These are phyloP conservation scores for Drosophila barbarae DNA, from an alignment of 2,888 invertebrate genomes.

Conservation along the genomic window DNA sequence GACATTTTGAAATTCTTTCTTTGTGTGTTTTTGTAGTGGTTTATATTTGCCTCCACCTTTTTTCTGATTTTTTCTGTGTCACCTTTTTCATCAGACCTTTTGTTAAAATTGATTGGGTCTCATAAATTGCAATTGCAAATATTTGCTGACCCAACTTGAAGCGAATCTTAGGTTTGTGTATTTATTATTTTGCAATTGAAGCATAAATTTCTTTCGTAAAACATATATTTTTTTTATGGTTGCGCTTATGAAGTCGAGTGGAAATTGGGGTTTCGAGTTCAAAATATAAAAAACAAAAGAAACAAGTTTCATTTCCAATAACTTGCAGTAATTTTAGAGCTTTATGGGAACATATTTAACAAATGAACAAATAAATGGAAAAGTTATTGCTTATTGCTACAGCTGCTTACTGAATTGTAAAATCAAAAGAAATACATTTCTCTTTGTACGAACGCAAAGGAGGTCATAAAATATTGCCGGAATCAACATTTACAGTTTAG, in stretches of 20 bases:
- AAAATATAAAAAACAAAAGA: not conserved
- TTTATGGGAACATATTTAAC: constrained; percentile 5
- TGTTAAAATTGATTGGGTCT: constrained; percentile 23
- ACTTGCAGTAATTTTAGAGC: not conserved
- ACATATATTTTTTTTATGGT: constrained; percentile 6
- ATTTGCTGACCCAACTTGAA: constrained; percentile 6
- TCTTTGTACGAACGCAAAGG: constrained; percentile 1
- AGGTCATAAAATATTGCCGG: constrained; percentile 47
- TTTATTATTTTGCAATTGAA: constrained; percentile 8
- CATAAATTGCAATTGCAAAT: constrained; percentile 48
- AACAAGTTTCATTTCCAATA: not conserved
- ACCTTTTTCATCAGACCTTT: constrained; percentile 7
- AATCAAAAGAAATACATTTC: constrained; percentile 3
- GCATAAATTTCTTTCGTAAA: constrained; percentile 7
- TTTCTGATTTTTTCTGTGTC: constrained; percentile 1
- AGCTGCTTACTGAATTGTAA: not conserved
- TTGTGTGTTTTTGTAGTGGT: not conserved
- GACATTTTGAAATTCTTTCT: constrained; percentile 11
- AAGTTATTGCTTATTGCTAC: not conserved
- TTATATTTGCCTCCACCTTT: constrained; percentile 1
- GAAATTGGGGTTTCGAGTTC: constrained; percentile 6
- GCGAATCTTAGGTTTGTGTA: constrained; percentile 1
- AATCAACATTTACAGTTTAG: constrained; percentile 5
- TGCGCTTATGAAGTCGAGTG: not conserved
- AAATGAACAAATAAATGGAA: not conserved